phyloP scores from a whole-genome alignment of 2,797 vertebrate genomes.

The Sebastes matsubarae region DNA sequence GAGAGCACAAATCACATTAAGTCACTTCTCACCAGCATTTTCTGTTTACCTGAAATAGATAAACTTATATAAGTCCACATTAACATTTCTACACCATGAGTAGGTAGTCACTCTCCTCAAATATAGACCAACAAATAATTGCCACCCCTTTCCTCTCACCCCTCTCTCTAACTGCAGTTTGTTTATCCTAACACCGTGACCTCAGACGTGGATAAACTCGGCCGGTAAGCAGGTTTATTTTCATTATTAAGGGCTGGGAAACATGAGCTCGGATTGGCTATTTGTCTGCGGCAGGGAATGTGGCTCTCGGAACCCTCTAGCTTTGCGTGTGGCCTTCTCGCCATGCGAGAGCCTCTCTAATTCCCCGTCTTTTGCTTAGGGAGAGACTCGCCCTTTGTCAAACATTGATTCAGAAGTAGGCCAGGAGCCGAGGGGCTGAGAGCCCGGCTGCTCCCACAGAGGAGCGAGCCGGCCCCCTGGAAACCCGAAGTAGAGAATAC shows the following conservation, averaged over 20 bases:
- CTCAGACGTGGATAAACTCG: constrained; percentile 43
- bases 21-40: not conserved
- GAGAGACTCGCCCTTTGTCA: constrained; percentile 76
- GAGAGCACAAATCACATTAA: not conserved
- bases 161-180: constrained; percentile 44
- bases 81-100: constrained; percentile 5
- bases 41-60: constrained; percentile 12
- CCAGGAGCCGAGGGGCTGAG: constrained; percentile 73
- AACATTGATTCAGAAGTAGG: constrained; percentile 82
- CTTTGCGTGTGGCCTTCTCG: constrained; percentile 73
- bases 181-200: constrained; percentile 54
- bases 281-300: constrained; percentile 56
- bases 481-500: constrained; percentile 44
- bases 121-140: constrained; percentile 41
- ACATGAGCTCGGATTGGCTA: constrained; percentile 59
- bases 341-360: constrained; percentile 58
- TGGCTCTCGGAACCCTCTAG: constrained; percentile 48
- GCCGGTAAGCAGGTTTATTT: constrained; percentile 71
- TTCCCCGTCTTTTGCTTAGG: constrained; percentile 66
- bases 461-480: constrained; percentile 40
- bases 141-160: constrained; percentile 33
- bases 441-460: constrained; percentile 63
- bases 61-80: not conserved
- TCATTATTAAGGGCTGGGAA: constrained; percentile 62
- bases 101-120: not conserved